Evolutionary conservation across 2,888 invertebrate genomes (phyloP).

Genomic region (Azorinus chamasolen): DNA sequence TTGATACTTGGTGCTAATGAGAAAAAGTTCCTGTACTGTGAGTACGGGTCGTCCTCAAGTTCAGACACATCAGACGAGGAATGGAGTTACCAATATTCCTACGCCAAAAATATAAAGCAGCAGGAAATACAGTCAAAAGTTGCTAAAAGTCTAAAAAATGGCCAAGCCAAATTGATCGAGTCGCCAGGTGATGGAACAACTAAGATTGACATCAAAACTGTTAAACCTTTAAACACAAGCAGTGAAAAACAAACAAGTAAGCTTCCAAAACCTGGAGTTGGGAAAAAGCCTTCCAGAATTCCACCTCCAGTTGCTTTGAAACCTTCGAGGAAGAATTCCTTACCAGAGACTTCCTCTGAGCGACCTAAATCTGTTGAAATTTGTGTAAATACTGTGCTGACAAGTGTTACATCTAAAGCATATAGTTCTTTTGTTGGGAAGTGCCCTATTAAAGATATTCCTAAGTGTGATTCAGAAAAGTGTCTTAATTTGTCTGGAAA

Average conservation of each 20-base stretch:
- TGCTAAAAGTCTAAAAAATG: constrained; percentile 55
- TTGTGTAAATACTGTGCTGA: constrained; percentile 53
- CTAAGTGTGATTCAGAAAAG: constrained; percentile 38
- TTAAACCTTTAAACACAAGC: background rate
- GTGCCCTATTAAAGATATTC: constrained; percentile 6
- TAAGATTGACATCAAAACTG: background rate
- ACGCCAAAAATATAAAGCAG: constrained; percentile 63
- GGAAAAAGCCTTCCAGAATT: constrained; percentile 54
- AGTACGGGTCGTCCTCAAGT: constrained; percentile 74
- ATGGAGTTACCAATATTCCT: constrained; percentile 62
- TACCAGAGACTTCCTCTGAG: constrained; percentile 18
- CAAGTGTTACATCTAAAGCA: constrained; percentile 24
- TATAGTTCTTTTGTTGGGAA: constrained; percentile 18
- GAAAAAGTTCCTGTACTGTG: constrained; percentile 73
- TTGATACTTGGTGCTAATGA: constrained; percentile 76
- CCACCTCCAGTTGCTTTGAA: constrained; percentile 72
- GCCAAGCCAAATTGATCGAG: constrained; percentile 53
- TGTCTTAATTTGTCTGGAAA: constrained; percentile 19
- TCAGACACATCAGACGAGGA: constrained; percentile 68
- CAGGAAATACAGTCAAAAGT: constrained; percentile 62
- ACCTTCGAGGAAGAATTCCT: constrained; percentile 35
- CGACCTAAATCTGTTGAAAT: constrained; percentile 61
- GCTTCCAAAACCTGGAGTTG: constrained; percentile 38
- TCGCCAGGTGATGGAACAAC: constrained; percentile 32
- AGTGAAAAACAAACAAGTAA: background rate